phyloP scores from a whole-genome alignment of 2,797 vertebrate species.

The Molossus molossus region DNA sequence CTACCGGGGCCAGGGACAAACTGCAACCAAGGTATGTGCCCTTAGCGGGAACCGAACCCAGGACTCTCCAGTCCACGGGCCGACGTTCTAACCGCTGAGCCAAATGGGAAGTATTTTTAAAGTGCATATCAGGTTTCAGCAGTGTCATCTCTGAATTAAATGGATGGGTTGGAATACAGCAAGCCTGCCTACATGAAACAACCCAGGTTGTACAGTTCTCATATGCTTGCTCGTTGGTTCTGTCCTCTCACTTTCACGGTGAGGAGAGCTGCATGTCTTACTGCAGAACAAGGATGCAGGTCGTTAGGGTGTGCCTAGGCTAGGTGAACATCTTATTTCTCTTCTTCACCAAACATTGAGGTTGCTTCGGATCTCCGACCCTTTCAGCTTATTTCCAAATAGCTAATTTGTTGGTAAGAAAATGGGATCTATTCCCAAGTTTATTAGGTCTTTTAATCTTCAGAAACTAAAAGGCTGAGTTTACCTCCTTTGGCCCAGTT shows the following conservation, averaged over 20 bases:
- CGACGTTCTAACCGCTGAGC: too few species aligned
- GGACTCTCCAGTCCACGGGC: too few species aligned
- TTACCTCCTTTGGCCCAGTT: not conserved
- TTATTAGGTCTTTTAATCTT: not conserved
- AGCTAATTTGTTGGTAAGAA: not conserved
- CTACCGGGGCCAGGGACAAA: too few species aligned
- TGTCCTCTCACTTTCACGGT: not conserved
- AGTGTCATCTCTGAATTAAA: not conserved
- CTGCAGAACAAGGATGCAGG: not conserved
- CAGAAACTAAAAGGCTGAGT: not conserved
- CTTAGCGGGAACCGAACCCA: too few species aligned
- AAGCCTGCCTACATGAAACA: not conserved
- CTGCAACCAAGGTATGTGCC: too few species aligned
- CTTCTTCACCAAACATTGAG: not conserved
- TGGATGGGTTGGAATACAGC: not conserved
- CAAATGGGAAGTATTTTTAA: not conserved
- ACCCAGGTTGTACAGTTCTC: not conserved
- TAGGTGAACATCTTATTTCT: not conserved
- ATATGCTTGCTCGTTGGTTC: not conserved
- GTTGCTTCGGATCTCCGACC: not conserved
- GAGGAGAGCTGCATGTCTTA: not conserved
- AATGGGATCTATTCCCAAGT: not conserved
- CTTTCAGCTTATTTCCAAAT: not conserved
- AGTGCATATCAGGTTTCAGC: not conserved
- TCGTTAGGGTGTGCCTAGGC: not conserved